Evolutionary conservation across 2,888 invertebrate species (phyloP).

Genomic region (Anthophora plumipes): DNA sequence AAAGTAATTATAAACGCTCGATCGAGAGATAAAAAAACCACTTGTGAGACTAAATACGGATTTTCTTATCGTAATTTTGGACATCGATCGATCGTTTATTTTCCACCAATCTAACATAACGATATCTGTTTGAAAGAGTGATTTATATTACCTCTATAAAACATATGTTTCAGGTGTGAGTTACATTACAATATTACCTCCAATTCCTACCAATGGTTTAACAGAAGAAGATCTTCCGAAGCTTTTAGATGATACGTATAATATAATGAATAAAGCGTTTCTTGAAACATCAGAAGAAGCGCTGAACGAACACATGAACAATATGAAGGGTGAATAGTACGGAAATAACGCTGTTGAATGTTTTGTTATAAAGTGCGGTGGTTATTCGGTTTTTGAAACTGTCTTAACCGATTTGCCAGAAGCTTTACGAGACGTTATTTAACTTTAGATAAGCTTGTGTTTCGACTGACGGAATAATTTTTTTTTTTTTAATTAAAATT

Average conservation of each 20-base stretch:
- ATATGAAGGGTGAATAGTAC: conserved; percentile 62
- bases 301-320: conserved; percentile 70
- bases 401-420: too few species aligned
- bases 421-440: too few species aligned
- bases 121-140: too few species aligned
- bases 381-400: too few species aligned
- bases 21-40: too few species aligned
- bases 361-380: too few species aligned
- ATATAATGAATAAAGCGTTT: conserved; percentile 89
- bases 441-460: too few species aligned
- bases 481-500: too few species aligned
- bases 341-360: too few species aligned
- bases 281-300: conserved; percentile 85
- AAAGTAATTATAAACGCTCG: too few species aligned
- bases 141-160: neutral
- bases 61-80: neutral
- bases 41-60: neutral
- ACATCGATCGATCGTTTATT: neutral
- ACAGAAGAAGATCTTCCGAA: conserved; percentile 87
- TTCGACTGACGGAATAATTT: too few species aligned
- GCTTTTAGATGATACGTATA: conserved; percentile 89
- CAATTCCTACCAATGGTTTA: conserved; percentile 88
- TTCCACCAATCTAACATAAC: too few species aligned
- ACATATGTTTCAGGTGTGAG: conserved; percentile 86
- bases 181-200: conserved; percentile 90